Evolutionary conservation across 30 jellyfish, hydroid and myxozoan species (phyloP).

Genomic region (Cassiopea andromeda): DNA sequence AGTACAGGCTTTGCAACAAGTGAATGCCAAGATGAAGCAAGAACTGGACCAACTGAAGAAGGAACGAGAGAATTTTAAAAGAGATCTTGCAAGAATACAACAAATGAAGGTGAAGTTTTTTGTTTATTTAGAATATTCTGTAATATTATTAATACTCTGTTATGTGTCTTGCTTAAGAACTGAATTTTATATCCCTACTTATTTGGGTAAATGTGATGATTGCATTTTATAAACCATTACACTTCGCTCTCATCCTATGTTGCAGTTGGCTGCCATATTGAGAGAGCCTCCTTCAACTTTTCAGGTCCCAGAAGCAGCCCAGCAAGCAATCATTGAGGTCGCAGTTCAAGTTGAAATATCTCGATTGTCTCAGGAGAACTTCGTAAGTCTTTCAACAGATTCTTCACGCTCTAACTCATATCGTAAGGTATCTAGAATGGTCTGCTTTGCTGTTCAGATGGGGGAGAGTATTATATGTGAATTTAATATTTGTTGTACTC

Average conservation of each 20-base stretch:
- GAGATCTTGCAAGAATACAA: conserved; percentile 54
- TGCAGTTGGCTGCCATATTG: not conserved
- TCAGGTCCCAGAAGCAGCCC: conserved; percentile 69
- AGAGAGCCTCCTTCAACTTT: not conserved
- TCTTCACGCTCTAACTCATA: not conserved
- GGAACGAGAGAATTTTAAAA: conserved; percentile 57
- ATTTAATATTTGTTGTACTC: too few species aligned
- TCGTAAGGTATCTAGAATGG: not conserved
- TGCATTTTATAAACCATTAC: not conserved
- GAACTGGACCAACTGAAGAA: conserved; percentile 54
- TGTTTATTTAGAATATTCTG: too few species aligned
- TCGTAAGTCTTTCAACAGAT: conserved; percentile 36
- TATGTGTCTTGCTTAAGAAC: too few species aligned
- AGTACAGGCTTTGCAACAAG: conserved; percentile 49
- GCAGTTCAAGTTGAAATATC: conserved; percentile 81
- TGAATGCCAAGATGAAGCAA: conserved; percentile 27
- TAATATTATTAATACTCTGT: too few species aligned
- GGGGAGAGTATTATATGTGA: too few species aligned
- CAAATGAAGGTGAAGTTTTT: conserved; percentile 21
- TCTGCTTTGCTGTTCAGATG: too few species aligned
- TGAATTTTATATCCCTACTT: not conserved
- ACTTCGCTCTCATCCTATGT: not conserved
- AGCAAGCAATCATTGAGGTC: conserved; percentile 47
- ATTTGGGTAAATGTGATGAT: not conserved
- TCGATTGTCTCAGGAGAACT: conserved; percentile 81